Evolutionary conservation across 2,113 vertebrate species (phyloP), one percentile per base, ranked within the genome.

Genomic region (Calonectris borealis): DNA sequence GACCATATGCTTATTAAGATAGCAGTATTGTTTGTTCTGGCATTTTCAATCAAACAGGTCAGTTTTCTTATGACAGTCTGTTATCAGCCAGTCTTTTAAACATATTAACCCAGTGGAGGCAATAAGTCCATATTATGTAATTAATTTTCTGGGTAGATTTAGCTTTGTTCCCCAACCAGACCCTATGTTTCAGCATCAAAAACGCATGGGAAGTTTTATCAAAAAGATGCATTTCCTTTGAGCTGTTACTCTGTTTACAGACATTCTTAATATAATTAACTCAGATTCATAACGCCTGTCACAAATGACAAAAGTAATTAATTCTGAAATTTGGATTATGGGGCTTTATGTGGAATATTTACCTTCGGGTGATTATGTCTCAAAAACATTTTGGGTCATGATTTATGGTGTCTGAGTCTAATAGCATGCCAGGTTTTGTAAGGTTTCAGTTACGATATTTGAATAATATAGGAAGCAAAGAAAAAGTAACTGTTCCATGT

Each of bases 231-330:
- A 31, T 94, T 94, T 94, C 75, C 71, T 89, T 44, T 77, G 60
- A 87, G 65, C 57, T 44, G 25, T 60, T 88, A 54, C 57, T 94
- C 34, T 94, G 76, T 93, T 93, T 96, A 81, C 85, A 95, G 77
- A 72, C 55, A 68, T 76, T 95, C 44, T n/a, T 95, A 84, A 87
- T 78, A 54, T 32, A 83, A 96, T 95, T 92, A 94, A 86, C 68
- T 86, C 25, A 51, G 72, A 91, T 82, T 93, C 86, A 92, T 95
- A 86, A 88, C 88, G 57, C 83, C 46, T 90, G 69, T 91, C 90
- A 86, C 29, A 83, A 94, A 84, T 78, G 85, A 84, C 88, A 94
- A 68, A 82, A 91, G 54, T 86, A 60, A 88, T 95, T 87, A 93
- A 61, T 83, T 86, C 51, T 90, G 72, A 76, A 76, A 64, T 87